Conservation (phyloP, 2,888 invertebrate species). For the Tachina fera region DNA sequence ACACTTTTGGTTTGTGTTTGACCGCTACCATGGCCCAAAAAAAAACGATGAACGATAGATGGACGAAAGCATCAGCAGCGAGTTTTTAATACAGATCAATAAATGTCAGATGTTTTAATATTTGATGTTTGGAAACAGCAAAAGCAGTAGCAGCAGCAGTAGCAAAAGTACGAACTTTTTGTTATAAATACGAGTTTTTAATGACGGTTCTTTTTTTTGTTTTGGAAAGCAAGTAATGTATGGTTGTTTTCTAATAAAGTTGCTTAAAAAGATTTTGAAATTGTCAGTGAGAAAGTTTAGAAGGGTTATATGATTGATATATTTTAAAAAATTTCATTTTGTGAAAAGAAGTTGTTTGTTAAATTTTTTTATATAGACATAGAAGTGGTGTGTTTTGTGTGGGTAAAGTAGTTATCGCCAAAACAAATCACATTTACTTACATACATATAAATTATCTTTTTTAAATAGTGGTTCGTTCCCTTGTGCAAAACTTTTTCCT, state of each 20-base stretch:
- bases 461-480: too few relatives aligned
- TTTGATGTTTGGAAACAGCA: conserved; percentile 23
- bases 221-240: background rate
- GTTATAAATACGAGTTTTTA: conserved; percentile 10
- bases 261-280: background rate
- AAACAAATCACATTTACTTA: too few relatives aligned
- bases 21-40: conserved; percentile 52
- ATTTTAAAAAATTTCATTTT: too few relatives aligned
- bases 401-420: too few relatives aligned
- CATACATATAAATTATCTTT: too few relatives aligned
- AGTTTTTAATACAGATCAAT: conserved; percentile 58
- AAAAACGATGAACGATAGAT: background rate
- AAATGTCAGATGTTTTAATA: conserved; percentile 48
- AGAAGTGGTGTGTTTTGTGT: too few relatives aligned
- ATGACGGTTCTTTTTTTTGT: background rate
- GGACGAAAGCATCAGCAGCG: conserved; percentile 5
- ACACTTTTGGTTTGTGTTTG: conserved; percentile 56
- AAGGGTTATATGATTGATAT: too few relatives aligned
- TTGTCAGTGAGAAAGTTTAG: too few relatives aligned
- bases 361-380: too few relatives aligned
- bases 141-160: background rate
- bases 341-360: too few relatives aligned
- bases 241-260: background rate
- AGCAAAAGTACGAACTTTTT: background rate
- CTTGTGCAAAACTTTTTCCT: too few relatives aligned